Percentiles rank a stretch among this genome's conserved stretches.
Evolutionary conservation across 2,888 invertebrate species (phyloP).

Genomic region (Tupiocoris notatus): DNA sequence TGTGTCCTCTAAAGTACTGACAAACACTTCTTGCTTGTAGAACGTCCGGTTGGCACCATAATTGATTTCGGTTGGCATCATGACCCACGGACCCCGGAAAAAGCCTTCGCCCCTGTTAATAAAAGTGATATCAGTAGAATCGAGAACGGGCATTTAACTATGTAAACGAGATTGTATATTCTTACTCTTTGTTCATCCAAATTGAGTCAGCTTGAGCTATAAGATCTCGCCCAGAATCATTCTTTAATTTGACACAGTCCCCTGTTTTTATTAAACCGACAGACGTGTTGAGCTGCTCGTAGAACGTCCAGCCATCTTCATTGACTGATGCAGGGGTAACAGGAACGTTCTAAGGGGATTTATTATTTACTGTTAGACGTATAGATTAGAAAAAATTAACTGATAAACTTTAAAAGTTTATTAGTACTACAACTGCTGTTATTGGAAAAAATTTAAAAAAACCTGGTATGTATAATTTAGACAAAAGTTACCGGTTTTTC

Average conservation of each 20-base stretch:
- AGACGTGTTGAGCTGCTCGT: constrained; percentile 87
- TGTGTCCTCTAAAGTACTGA: constrained; percentile 87
- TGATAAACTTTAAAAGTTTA: no score
- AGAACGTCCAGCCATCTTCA: constrained; percentile 79
- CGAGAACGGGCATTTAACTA: neutral
- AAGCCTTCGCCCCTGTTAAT: constrained; percentile 74
- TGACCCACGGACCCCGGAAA: constrained; percentile 92
- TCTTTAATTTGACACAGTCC: constrained; percentile 93
- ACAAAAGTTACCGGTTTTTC: constrained; percentile 72
- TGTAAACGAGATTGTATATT: neutral
- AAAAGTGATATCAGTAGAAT: constrained; percentile 49
- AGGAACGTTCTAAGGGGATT: constrained; percentile 76
- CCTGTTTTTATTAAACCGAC: constrained; percentile 84
- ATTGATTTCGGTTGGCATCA: constrained; percentile 83
- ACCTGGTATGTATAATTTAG: no score
- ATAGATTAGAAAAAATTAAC: no score
- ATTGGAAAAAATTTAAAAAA: no score
- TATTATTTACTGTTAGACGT: no score
- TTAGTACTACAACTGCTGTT: no score
- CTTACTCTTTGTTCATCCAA: constrained; percentile 88
- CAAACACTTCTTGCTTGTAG: constrained; percentile 89
- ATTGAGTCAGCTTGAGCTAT: constrained; percentile 81
- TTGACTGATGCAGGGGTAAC: constrained; percentile 60
- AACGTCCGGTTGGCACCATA: constrained; percentile 76
- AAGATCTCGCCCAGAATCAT: constrained; percentile 67